Evolutionary conservation across 2,113 vertebrate species (phyloP), one percentile per base, ranked within the genome.

Genomic region (Alosa alosa): DNA sequence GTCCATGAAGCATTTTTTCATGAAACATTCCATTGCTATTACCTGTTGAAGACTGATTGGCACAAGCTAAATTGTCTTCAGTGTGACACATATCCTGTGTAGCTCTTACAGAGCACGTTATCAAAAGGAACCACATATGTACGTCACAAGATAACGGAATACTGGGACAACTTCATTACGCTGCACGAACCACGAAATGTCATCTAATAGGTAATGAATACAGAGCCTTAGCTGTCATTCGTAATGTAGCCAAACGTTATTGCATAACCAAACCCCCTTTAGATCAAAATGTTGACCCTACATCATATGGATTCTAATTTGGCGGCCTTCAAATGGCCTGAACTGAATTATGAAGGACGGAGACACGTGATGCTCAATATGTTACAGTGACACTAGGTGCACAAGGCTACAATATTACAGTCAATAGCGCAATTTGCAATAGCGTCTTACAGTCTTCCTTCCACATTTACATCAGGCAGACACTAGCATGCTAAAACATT

Each of bases 1-100:
- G 41, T 44, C 2, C 4, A 4, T 44, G 41, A 44, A 44, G 41
- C 1, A 44, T 44, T 44, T 44, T 44, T 44, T 44, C 41, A 44
- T 44, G 41, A 44, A 4, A 44, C 41, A 44, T 44, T 44, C 41
- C 41, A 44, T 44, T 44, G 41, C 41, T 44, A 44, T 44, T 57
- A 17, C 18, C 22, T 20, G 31, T 13, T 75, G 25, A 11, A 72
- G 68, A 75, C 68, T 36, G 31, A 15, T 75, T 75, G 68, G 9
- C 68, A 15, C 11, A 17, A 13, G 4, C 17, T 1, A 15, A 15
- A 39, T 11, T 17, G 3, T 31, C 25, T 36, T 15, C 0, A 11
- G 31, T 72, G n/a, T 75, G 68, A 75, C 68, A 75, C 68, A 75
- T 75, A 39, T 75, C 68, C 68, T 75, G 64, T 31, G 8, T 68